phyloP scores from a whole-genome alignment of 2,888 invertebrate species.

The Drosophila sordidapex region DNA sequence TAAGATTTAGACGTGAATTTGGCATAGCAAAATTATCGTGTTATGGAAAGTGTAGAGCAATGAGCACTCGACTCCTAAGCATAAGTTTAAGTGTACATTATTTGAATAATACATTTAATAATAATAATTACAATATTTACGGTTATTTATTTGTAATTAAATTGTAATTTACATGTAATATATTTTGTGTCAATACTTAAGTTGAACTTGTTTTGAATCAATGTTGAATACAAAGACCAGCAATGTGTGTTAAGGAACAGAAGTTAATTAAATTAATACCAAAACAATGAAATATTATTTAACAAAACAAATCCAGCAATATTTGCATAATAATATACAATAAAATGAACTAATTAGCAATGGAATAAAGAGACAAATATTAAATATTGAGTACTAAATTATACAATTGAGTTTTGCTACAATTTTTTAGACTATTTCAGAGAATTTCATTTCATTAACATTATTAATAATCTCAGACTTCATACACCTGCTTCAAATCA shows the following conservation, averaged over 20 bases:
- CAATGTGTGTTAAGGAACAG: conserved; percentile 49
- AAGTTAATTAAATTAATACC: conserved; percentile 46
- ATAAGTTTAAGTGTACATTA: conserved; percentile 64
- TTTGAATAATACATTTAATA: conserved; percentile 37
- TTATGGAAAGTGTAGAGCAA: conserved; percentile 51
- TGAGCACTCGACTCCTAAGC: conserved; percentile 58
- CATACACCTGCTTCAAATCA: background rate
- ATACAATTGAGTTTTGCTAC: background rate
- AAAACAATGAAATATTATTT: conserved; percentile 45
- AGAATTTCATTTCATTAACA: background rate
- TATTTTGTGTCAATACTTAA: conserved; percentile 53
- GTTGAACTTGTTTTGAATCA: conserved; percentile 53
- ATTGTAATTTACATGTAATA: conserved; percentile 67
- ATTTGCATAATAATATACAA: conserved; percentile 69
- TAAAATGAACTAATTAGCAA: conserved; percentile 53
- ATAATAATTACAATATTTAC: conserved; percentile 47
- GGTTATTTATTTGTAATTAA: conserved; percentile 75
- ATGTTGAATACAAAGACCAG: conserved; percentile 51
- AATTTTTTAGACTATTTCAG: background rate
- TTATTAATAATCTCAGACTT: background rate
- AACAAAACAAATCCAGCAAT: conserved; percentile 61
- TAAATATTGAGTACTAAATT: conserved; percentile 27
- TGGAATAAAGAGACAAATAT: conserved; percentile 59
- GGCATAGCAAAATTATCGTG: conserved; percentile 35
- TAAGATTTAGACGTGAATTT: conserved; percentile 44